These are phyloP conservation scores for Drosophila mulleri DNA, from an alignment of 2,888 invertebrate species.

Conservation along the genomic window DNA sequence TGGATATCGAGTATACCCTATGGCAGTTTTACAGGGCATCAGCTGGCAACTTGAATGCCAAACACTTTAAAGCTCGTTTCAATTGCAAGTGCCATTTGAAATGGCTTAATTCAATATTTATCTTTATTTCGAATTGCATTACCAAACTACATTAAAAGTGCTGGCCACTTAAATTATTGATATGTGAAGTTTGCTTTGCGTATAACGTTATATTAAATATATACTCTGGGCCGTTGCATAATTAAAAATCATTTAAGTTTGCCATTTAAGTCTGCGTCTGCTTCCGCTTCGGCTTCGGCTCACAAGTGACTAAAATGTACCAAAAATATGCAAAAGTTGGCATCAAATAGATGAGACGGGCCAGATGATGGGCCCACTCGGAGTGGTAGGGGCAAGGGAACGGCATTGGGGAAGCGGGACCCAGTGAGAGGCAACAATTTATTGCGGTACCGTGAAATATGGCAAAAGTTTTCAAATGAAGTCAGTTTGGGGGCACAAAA, in stretches of 20 bases:
- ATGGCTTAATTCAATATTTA: conserved; percentile 63
- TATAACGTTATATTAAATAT: conserved; percentile 19
- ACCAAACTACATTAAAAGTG: conserved; percentile 46
- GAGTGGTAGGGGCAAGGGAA: not conserved
- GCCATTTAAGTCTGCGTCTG: conserved; percentile 37
- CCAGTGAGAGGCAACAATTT: conserved; percentile 57
- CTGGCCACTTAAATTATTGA: conserved; percentile 23
- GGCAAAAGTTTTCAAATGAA: conserved; percentile 74
- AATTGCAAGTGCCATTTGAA: conserved; percentile 28
- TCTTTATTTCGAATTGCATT: conserved; percentile 50
- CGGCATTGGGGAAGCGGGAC: not conserved
- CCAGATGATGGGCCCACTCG: not conserved
- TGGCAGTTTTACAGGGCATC: conserved; percentile 5
- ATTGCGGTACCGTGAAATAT: conserved; percentile 71
- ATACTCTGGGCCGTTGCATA: conserved; percentile 31
- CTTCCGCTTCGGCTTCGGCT: conserved; percentile 1
- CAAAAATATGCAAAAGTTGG: conserved; percentile 59
- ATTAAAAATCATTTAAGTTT: conserved; percentile 69
- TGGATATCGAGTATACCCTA: not conserved
- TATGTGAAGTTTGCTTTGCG: conserved; percentile 24
- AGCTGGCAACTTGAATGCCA: conserved; percentile 18
- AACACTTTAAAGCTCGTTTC: conserved; percentile 23
- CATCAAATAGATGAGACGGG: conserved; percentile 15
- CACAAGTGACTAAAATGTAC: conserved; percentile 19
- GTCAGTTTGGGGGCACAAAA: conserved; percentile 51